A percentile compares a stretch with the other conserved stretches of the same genome.
These are phyloP conservation scores for Caranx melampygus DNA, from an alignment of 2,113 vertebrate genomes.

Conservation along the genomic window DNA sequence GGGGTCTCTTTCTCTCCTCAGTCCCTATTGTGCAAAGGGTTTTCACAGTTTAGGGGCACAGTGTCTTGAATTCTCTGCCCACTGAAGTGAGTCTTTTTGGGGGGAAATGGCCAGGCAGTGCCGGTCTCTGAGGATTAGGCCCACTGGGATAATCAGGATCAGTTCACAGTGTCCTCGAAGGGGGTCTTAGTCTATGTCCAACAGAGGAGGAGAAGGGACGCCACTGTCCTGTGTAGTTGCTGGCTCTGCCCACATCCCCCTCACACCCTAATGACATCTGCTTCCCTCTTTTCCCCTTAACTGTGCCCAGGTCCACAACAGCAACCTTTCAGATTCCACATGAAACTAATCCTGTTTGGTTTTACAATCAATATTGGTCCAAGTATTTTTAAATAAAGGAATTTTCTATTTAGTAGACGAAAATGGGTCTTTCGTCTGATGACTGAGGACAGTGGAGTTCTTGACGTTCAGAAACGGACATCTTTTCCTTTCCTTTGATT, in stretches of 20 bases:
- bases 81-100: conserved; percentile 84
- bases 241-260: conserved; percentile 61
- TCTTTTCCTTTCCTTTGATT: conserved; percentile 50
- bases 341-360: conserved; percentile 27
- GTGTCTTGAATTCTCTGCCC: conserved; percentile 81
- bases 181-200: conserved; percentile 80
- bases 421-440: background rate
- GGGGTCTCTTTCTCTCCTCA: conserved; percentile 68
- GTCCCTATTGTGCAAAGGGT: conserved; percentile 80
- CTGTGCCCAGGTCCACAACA: conserved; percentile 43
- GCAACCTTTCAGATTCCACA: conserved; percentile 31
- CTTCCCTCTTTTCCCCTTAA: conserved; percentile 45
- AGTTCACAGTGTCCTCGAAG: conserved; percentile 81
- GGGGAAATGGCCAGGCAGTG: conserved; percentile 54
- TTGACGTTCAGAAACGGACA: conserved; percentile 8
- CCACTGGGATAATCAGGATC: conserved; percentile 85
- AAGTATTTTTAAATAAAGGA: background rate
- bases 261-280: conserved; percentile 60
- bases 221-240: conserved; percentile 72
- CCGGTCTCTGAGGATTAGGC: conserved; percentile 81
- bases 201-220: conserved; percentile 72
- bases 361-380: background rate
- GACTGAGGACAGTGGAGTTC: conserved; percentile 7
- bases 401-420: background rate
- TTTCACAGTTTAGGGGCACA: conserved; percentile 87